A percentile compares a stretch with the other conserved stretches of the same genome.
These are phyloP conservation scores for Mesorhabditis spiculigera DNA, from an alignment of 2,888 invertebrate species.

Conservation along the genomic window DNA sequence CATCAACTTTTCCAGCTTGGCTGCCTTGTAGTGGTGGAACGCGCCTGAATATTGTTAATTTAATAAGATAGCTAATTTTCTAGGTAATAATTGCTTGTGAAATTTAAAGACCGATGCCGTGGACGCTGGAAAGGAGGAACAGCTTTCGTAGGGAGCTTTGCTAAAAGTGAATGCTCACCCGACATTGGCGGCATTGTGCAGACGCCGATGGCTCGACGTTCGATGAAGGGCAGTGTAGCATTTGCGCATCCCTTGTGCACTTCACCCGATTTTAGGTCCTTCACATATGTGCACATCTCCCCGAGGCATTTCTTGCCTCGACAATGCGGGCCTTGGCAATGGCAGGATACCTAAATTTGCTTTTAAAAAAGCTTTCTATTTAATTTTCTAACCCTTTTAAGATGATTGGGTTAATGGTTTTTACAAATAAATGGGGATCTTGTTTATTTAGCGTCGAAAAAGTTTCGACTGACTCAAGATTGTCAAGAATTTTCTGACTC, in stretches of 20 bases:
- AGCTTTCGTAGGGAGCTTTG: too few species aligned
- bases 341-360: slow-evolving; percentile 33
- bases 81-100: too few species aligned
- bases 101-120: too few species aligned
- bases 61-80: too few species aligned
- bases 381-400: not conserved
- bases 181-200: slow-evolving; percentile 56
- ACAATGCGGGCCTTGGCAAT: slow-evolving; percentile 52
- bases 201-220: slow-evolving; percentile 49
- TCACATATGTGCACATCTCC: slow-evolving; percentile 52
- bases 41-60: not conserved
- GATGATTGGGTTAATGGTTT: not conserved
- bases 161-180: slow-evolving; percentile 17
- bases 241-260: slow-evolving; percentile 46
- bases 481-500: not conserved
- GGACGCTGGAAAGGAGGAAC: too few species aligned
- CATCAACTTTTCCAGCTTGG: slow-evolving; percentile 40
- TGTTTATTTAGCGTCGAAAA: not conserved
- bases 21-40: not conserved
- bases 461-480: not conserved
- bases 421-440: not conserved
- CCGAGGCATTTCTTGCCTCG: slow-evolving; percentile 43
- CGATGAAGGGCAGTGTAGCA: slow-evolving; percentile 51
- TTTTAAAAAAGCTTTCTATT: not conserved
- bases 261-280: slow-evolving; percentile 21